Base-by-base conservation (phyloP, 53 echinoderm and acorn worm species). In the Echinometra lucunter region DNA sequence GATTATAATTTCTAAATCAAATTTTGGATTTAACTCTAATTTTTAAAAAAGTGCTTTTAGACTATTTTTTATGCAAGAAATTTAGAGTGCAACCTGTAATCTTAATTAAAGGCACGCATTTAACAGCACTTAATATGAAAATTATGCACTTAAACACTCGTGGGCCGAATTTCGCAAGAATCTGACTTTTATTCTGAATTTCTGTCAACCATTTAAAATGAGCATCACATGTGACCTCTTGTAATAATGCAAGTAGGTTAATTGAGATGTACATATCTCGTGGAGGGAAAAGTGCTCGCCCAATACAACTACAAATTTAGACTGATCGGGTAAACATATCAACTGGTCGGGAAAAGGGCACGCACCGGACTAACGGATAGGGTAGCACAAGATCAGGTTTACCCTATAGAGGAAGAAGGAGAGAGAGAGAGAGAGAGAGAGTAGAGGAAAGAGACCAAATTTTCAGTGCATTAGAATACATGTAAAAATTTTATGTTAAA, bases 281-380 rank as follows among this genome's bases (percentile, higher is more conserved):
- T 75, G 40, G 18, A 75, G 38, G 3, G 75, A 40, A 75, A 40
- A 12, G 40, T 75, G 40, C 38, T 75, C 34, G 18, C 40, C 34
- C 40, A 40, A 8, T 8, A 75, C 75, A 17, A 75, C 38, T 40
- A 75, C 18, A 75, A 40, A 75, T 75, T 18, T 34, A 75, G 75
- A 75, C 16, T 75, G 88, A 88, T 47, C 49, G 30, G 27, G 34
- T 88, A 88, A 88, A 56, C 28, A 49, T 28, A 49, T 11, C 17
- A 88, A 88, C 49, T 4, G 55, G 49, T 53, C 28, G 88, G 88
- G 32, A 16, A 49, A 53, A 88, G 28, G 88, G 88, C 75, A 55
- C 34, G 88, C 40, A 55, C 34, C 4, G 89, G 89, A 40, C 53
- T 89, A 49, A 55, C 57, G 23, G 63, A 91, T 66, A 6, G 91